Evolutionary conservation across 2,888 invertebrate genomes (phyloP).

Genomic region (Criorhina ranunculi): DNA sequence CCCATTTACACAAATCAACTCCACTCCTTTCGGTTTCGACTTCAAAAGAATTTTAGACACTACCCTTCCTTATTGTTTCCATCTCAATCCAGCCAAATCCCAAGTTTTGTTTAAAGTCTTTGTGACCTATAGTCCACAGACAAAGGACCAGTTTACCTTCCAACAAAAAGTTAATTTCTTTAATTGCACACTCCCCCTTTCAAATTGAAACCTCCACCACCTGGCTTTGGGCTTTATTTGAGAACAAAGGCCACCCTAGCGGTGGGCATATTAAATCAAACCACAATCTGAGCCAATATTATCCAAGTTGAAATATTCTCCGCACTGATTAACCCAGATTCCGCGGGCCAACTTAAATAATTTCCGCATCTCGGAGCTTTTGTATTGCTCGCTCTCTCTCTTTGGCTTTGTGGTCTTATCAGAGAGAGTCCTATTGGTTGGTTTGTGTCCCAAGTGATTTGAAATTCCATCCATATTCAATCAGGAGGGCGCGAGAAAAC

Average conservation of each 20-base stretch:
- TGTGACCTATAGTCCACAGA: constrained; percentile 1
- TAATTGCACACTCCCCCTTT: neutral
- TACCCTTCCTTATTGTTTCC: too few species aligned
- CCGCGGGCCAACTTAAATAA: constrained; percentile 26
- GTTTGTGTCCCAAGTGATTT: constrained; percentile 58
- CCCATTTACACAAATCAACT: constrained; percentile 6
- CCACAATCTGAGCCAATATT: constrained; percentile 44
- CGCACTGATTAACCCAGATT: constrained; percentile 65
- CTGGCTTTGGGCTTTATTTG: neutral
- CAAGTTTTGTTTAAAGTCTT: neutral
- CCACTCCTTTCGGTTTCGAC: neutral
- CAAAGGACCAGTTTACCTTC: constrained; percentile 34
- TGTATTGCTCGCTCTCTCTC: constrained; percentile 28
- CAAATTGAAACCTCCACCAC: neutral
- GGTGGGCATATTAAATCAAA: constrained; percentile 64
- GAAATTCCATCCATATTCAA: constrained; percentile 71
- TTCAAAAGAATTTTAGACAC: too few species aligned
- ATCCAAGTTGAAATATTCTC: constrained; percentile 26
- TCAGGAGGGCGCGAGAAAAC: constrained; percentile 45
- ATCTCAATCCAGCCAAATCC: neutral
- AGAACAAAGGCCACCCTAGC: constrained; percentile 32
- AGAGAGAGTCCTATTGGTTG: constrained; percentile 35
- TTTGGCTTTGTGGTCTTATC: constrained; percentile 41
- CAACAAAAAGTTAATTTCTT: constrained; percentile 26
- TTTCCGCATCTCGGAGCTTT: constrained; percentile 20